phyloP scores from a whole-genome alignment of 2,797 vertebrate species.

The Propithecus deckenii region DNA sequence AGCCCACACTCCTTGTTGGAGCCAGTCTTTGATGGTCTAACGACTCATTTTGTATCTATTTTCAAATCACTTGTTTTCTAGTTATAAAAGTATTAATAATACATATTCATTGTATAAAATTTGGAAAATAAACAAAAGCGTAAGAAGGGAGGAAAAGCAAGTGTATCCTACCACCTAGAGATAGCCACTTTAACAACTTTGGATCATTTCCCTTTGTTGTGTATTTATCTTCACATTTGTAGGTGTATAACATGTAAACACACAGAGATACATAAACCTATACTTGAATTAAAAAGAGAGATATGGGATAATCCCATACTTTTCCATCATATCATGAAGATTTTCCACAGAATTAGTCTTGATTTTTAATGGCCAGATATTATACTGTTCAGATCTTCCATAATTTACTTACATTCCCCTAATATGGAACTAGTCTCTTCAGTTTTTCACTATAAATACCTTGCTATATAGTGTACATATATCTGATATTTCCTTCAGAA shows the following conservation, averaged over 20 bases:
- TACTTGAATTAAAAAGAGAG: constrained; percentile 4
- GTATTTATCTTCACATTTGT: not conserved
- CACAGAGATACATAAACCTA: not conserved
- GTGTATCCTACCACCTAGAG: not conserved
- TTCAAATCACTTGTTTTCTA: constrained; percentile 43
- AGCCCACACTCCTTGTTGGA: not conserved
- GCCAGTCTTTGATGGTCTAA: not conserved
- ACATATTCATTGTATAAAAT: not conserved
- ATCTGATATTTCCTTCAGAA: constrained; percentile 26
- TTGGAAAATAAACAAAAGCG: not conserved
- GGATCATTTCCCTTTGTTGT: not conserved
- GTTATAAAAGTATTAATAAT: constrained; percentile 37
- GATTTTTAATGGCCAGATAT: constrained; percentile 44
- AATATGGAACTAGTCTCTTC: not conserved
- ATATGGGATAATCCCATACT: constrained; percentile 4
- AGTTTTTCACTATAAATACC: constrained; percentile 41
- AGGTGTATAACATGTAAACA: not conserved
- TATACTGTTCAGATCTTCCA: not conserved
- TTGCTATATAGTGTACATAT: not conserved
- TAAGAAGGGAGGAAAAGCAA: not conserved
- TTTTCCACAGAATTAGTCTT: not conserved
- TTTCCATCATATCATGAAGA: not conserved
- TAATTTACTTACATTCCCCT: constrained; percentile 10
- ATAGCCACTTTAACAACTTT: constrained; percentile 2
- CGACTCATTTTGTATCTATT: not conserved